phyloP scores from a whole-genome alignment of 2,797 vertebrate genomes.

The Siniperca undulata region DNA sequence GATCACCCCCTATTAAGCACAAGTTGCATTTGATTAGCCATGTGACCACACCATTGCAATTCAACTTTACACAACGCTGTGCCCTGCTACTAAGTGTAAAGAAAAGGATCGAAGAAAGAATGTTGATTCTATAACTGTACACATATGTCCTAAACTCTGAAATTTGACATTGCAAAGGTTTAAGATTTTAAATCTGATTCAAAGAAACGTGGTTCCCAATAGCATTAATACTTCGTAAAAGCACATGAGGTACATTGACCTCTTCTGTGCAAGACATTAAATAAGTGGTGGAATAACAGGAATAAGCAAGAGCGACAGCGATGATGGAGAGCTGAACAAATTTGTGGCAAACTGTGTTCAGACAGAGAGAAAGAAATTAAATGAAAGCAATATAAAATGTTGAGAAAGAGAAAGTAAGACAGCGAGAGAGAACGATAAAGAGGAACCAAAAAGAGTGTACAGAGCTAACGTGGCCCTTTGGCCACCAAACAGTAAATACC shows the following conservation, averaged over 20 bases:
- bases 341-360: slow-evolving; percentile 17
- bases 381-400: slow-evolving; percentile 11
- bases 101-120: slow-evolving; percentile 27
- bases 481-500: slow-evolving; percentile 10
- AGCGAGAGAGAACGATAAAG: background rate
- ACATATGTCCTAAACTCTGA: background rate
- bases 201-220: background rate
- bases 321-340: slow-evolving; percentile 44
- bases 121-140: background rate
- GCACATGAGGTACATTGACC: background rate
- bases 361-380: slow-evolving; percentile 35
- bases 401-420: background rate
- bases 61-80: slow-evolving; percentile 22
- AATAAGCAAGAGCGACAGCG: slow-evolving; percentile 56
- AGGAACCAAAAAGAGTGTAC: background rate
- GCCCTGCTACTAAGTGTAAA: slow-evolving; percentile 32
- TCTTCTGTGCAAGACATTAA: background rate
- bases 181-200: background rate
- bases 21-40: slow-evolving; percentile 20
- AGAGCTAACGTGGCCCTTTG: background rate
- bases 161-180: background rate
- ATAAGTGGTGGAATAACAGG: slow-evolving; percentile 39
- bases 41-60: background rate
- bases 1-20: background rate
- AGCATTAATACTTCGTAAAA: background rate